phyloP scores from a whole-genome alignment of 2,113 vertebrate genomes.

The Daubentonia madagascariensis region DNA sequence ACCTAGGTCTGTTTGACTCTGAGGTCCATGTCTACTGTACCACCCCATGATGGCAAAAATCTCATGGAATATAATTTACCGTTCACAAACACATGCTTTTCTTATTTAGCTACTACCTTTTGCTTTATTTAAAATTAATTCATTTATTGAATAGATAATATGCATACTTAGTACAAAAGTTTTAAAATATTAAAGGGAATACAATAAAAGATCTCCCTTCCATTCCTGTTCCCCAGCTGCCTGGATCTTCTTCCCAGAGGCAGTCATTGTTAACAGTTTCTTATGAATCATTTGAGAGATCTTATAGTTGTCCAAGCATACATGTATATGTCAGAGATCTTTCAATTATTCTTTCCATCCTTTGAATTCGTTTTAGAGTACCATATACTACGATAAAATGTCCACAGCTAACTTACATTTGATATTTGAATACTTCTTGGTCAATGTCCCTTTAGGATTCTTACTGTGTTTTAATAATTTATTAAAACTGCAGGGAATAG shows the following conservation, averaged over 20 bases:
- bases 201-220: background rate
- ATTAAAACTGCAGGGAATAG: background rate
- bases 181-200: background rate
- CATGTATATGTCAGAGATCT: background rate
- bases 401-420: background rate
- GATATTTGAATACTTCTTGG: background rate
- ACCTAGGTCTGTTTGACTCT: background rate
- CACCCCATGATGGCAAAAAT: background rate
- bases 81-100: background rate
- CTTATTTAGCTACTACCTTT: background rate
- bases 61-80: background rate
- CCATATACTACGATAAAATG: background rate
- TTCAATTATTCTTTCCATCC: conserved; percentile 12
- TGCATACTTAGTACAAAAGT: background rate
- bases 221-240: background rate
- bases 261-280: background rate
- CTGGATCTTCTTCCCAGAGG: background rate
- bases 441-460: background rate
- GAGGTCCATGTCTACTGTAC: background rate
- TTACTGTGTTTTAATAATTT: background rate
- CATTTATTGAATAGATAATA: background rate
- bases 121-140: background rate
- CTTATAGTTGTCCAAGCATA: background rate
- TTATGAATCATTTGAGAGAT: background rate
- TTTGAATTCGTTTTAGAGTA: conserved; percentile 18